phyloP scores from a whole-genome alignment of 2,113 vertebrate genomes.

The Dissostichus mawsoni region DNA sequence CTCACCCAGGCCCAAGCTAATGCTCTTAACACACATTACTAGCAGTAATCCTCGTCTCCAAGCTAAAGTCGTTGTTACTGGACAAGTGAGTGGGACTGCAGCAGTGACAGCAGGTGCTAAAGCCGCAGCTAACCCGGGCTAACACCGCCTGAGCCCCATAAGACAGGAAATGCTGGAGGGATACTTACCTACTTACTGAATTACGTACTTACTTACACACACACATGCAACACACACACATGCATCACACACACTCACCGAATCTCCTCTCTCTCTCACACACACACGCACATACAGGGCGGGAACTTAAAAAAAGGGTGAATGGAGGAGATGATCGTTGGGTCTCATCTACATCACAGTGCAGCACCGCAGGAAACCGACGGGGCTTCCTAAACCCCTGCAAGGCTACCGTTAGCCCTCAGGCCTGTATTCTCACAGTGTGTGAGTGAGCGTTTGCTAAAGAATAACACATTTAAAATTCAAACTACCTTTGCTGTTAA shows the following conservation, averaged over 20 bases:
- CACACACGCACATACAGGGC: constrained; percentile 20
- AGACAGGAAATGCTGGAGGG: constrained; percentile 78
- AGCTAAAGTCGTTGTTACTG: constrained; percentile 69
- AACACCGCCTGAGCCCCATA: constrained; percentile 68
- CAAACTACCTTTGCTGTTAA: constrained; percentile 23
- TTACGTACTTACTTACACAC: constrained; percentile 39
- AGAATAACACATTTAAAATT: constrained; percentile 57
- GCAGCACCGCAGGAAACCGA: constrained; percentile 57
- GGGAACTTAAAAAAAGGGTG: constrained; percentile 59
- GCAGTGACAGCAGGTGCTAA: constrained; percentile 80
- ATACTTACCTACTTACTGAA: constrained; percentile 64
- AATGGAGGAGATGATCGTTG: constrained; percentile 63
- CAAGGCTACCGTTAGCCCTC: constrained; percentile 33
- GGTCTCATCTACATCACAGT: constrained; percentile 75
- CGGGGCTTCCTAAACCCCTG: constrained; percentile 47
- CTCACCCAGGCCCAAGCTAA: constrained; percentile 55
- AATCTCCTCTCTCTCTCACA: constrained; percentile 20
- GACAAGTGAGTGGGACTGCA: constrained; percentile 60
- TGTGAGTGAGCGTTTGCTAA: constrained; percentile 2
- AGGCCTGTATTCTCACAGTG: constrained; percentile 27
- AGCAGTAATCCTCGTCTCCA: constrained; percentile 73
- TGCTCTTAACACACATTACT: constrained; percentile 78
- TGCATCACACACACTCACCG: constrained; percentile 33
- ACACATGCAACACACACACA: constrained; percentile 28
- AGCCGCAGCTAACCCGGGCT: constrained; percentile 72